phyloP scores from a whole-genome alignment of 2,888 invertebrate genomes.

The Dioctria linearis region DNA sequence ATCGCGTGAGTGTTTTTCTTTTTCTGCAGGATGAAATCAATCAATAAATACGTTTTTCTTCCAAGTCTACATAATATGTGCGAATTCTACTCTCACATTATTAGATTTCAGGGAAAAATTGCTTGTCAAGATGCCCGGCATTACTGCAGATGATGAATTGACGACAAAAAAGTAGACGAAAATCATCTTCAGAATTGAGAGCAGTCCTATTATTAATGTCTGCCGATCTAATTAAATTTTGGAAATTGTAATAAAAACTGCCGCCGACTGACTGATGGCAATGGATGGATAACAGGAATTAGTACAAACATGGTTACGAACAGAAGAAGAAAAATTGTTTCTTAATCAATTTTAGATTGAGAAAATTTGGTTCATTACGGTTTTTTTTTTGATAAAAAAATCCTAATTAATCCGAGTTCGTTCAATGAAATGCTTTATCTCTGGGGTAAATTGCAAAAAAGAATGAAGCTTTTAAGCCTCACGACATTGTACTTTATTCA shows the following conservation, averaged over 20 bases:
- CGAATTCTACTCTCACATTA: not conserved
- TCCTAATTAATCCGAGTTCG: too few relatives aligned
- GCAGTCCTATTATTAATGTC: not conserved
- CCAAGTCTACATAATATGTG: not conserved
- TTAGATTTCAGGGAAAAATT: not conserved
- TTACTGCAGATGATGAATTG: not conserved
- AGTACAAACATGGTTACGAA: not conserved
- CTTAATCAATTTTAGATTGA: too few relatives aligned
- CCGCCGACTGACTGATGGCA: not conserved
- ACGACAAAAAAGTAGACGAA: not conserved
- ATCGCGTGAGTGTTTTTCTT: not conserved
- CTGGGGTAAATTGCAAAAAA: too few relatives aligned
- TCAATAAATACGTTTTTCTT: slow-evolving; percentile 27
- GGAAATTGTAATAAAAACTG: not conserved
- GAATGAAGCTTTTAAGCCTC: too few relatives aligned
- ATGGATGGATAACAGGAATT: not conserved
- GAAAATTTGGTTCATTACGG: too few relatives aligned
- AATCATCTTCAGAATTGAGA: not conserved
- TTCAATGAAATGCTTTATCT: too few relatives aligned
- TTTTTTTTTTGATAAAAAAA: too few relatives aligned
- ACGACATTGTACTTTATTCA: too few relatives aligned
- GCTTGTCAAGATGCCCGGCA: not conserved
- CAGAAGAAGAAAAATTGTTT: too few relatives aligned
- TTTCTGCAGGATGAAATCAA: slow-evolving; percentile 8
- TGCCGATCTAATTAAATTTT: not conserved